These are phyloP conservation scores for Drosophila greeni DNA, from an alignment of 2,888 invertebrate genomes.

Conservation along the genomic window DNA sequence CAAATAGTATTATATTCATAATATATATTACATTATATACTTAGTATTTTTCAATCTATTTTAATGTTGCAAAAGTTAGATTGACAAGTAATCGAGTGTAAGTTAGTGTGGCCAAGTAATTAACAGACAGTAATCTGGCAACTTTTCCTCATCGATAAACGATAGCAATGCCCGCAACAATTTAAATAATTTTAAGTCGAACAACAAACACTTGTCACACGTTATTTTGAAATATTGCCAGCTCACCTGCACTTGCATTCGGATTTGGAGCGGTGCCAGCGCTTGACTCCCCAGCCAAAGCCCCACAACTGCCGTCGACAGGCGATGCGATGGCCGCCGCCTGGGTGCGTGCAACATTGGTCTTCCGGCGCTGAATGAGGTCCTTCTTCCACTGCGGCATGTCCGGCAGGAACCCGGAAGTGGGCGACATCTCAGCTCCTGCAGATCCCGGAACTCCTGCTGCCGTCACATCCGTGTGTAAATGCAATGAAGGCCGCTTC, in stretches of 20 bases:
- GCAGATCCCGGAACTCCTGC: slow-evolving; percentile 22
- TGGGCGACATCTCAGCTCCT: slow-evolving; percentile 40
- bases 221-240: neutral
- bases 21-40: too few relatives aligned
- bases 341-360: slow-evolving; percentile 76
- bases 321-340: slow-evolving; percentile 44
- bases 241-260: slow-evolving; percentile 58
- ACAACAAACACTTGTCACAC: neutral
- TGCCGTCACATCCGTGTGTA: slow-evolving; percentile 24
- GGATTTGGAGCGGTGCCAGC: slow-evolving; percentile 28
- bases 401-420: slow-evolving; percentile 68
- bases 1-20: neutral
- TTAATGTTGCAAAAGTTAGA: neutral
- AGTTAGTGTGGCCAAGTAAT: neutral
- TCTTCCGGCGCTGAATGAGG: slow-evolving; percentile 85
- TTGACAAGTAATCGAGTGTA: neutral
- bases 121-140: neutral
- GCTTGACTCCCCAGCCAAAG: slow-evolving; percentile 45
- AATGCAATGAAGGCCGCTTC: slow-evolving; percentile 41
- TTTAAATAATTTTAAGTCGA: neutral
- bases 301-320: slow-evolving; percentile 51
- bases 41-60: neutral
- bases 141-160: neutral
- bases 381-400: slow-evolving; percentile 92
- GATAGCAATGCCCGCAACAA: neutral